phyloP scores from a whole-genome alignment of 2,888 invertebrate genomes.

The Drosophila mimetica region DNA sequence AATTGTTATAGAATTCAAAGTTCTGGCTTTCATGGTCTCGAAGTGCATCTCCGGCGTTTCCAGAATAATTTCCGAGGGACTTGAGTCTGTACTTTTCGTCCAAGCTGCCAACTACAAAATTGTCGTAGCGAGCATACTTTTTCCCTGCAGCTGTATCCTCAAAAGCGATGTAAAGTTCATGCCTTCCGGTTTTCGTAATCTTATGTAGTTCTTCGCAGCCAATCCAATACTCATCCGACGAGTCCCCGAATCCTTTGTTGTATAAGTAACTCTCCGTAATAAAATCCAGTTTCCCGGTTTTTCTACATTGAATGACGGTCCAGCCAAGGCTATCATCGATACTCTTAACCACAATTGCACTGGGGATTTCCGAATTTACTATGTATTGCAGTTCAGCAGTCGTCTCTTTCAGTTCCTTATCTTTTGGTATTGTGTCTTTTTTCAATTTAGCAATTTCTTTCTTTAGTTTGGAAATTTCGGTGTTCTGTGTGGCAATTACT shows the following conservation, averaged over 20 bases:
- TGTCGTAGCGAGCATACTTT: conserved; percentile 4
- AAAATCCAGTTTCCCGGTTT: neutral
- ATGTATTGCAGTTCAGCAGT: neutral
- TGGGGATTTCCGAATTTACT: neutral
- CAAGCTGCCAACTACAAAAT: neutral
- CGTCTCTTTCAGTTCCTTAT: neutral
- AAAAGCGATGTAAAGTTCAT: conserved; percentile 7
- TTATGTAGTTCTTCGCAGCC: neutral
- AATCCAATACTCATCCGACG: conserved; percentile 2
- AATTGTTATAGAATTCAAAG: neutral
- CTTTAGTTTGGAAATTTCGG: neutral
- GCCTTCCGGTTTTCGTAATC: neutral
- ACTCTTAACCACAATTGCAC: neutral
- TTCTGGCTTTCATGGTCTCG: neutral
- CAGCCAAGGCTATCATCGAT: neutral
- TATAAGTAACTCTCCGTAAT: neutral
- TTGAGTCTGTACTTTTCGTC: neutral
- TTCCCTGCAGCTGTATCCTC: neutral
- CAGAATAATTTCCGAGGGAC: conserved; percentile 7
- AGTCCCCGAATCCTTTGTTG: neutral
- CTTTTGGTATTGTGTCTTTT: neutral
- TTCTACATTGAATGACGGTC: conserved; percentile 10
- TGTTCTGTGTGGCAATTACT: neutral
- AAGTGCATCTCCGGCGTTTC: conserved; percentile 8
- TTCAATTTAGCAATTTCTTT: conserved; percentile 1